A percentile compares a stretch with the other conserved stretches of the same genome.
phyloP scores from a whole-genome alignment of 2,797 vertebrate species.

The Lutjanus campechanus region DNA sequence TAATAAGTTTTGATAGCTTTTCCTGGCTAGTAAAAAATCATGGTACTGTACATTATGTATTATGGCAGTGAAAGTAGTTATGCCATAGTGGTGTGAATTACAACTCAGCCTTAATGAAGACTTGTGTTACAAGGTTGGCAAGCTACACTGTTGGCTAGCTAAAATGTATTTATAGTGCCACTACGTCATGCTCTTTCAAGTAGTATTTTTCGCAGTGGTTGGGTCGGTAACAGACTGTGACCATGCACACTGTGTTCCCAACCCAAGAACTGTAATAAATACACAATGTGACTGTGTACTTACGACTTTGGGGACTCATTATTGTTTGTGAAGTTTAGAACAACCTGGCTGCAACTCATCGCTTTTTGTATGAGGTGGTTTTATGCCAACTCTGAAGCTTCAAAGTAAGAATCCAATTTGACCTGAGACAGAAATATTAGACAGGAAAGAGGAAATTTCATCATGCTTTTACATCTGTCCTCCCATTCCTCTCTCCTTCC shows the following conservation, averaged over 20 bases:
- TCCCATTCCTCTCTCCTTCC: not conserved
- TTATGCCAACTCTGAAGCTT: slow-evolving; percentile 1
- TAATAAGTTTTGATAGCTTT: not conserved
- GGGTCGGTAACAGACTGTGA: slow-evolving; percentile 18
- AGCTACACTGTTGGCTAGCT: not conserved
- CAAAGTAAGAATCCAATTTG: slow-evolving; percentile 16
- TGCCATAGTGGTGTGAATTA: not conserved
- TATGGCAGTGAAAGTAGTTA: not conserved
- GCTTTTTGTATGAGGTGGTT: not conserved
- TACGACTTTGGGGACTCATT: slow-evolving; percentile 15
- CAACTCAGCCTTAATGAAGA: not conserved
- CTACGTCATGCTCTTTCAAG: not conserved
- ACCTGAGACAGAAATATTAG: slow-evolving; percentile 1
- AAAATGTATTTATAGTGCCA: not conserved
- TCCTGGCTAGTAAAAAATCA: not conserved
- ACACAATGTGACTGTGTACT: not conserved
- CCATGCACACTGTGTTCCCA: slow-evolving; percentile 34
- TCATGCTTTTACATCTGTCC: not conserved
- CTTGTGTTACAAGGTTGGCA: not conserved
- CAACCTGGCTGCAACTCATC: slow-evolving; percentile 8
- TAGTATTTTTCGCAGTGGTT: slow-evolving; percentile 17
- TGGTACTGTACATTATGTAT: not conserved
- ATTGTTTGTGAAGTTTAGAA: slow-evolving; percentile 39
- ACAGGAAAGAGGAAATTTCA: slow-evolving; percentile 12
- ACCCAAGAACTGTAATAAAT: not conserved